These are phyloP conservation scores for Pogona vitticeps DNA, from an alignment of 2,113 vertebrate genomes.

Conservation along the genomic window DNA sequence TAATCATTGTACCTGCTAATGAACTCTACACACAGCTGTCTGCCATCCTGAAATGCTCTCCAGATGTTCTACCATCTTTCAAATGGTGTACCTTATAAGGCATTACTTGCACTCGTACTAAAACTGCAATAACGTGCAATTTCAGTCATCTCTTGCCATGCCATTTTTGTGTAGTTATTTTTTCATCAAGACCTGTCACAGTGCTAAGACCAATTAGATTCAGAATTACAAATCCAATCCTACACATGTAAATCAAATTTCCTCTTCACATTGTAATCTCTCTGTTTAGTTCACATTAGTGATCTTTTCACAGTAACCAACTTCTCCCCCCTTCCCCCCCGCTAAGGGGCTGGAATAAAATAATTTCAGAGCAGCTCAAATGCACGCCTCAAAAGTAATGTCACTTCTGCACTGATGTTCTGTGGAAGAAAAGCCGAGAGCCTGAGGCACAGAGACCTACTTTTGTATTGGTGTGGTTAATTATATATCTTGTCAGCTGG, in stretches of 20 bases:
- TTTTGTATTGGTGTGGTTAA: conserved; percentile 60
- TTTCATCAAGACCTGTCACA: conserved; percentile 5
- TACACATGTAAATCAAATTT: conserved; percentile 38
- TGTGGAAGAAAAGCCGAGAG: conserved; percentile 30
- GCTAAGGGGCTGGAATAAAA: conserved; percentile 41
- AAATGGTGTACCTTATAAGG: background rate
- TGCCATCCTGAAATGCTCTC: background rate
- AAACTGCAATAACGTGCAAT: background rate
- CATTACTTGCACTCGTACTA: background rate
- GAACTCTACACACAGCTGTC: conserved; percentile 9
- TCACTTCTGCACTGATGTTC: conserved; percentile 41
- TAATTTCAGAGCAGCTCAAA: conserved; percentile 45
- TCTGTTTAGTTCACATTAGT: conserved; percentile 23
- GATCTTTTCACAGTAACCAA: conserved; percentile 38
- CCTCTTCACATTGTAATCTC: conserved; percentile 1
- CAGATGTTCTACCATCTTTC: background rate
- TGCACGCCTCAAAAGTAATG: conserved; percentile 40
- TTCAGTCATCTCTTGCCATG: conserved; percentile 14
- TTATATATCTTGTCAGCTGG: conserved; percentile 55
- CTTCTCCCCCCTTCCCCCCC: background rate
- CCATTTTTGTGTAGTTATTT: conserved; percentile 37
- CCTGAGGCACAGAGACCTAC: conserved; percentile 65
- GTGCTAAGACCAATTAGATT: conserved; percentile 51
- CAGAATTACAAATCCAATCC: conserved; percentile 44
- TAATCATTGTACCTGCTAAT: background rate